phyloP scores from a whole-genome alignment of 1,140 invertebrate species.

The Saccostrea cuccullata region DNA sequence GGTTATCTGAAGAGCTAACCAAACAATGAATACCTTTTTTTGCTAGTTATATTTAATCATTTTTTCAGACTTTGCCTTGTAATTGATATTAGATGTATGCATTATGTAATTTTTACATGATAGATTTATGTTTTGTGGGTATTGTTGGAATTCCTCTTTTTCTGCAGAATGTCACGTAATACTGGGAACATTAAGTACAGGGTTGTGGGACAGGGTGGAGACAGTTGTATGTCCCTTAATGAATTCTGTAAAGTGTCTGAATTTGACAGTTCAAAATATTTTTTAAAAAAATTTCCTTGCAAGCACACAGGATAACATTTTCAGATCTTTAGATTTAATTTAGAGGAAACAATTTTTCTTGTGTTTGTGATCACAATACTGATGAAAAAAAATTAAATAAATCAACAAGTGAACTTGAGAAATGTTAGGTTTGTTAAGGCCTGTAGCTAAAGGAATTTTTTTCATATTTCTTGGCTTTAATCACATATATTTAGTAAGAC shows the following conservation, averaged over 20 bases:
- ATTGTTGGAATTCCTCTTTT: not conserved
- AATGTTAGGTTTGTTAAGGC: too few species aligned
- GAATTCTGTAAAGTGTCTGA: not conserved
- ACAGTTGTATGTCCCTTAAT: not conserved
- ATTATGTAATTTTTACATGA: constrained; percentile 27
- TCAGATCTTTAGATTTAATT: too few species aligned
- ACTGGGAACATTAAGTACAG: not conserved
- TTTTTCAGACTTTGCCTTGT: not conserved
- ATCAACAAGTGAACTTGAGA: too few species aligned
- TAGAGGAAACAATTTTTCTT: too few species aligned
- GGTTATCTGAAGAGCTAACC: not conserved
- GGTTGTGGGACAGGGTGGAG: not conserved
- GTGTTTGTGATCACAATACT: too few species aligned
- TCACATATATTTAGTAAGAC: too few species aligned
- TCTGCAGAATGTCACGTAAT: constrained; percentile 11
- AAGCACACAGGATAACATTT: too few species aligned
- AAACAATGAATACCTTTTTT: not conserved
- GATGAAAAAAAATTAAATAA: too few species aligned
- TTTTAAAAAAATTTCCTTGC: too few species aligned
- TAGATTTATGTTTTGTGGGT: not conserved
- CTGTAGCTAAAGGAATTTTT: too few species aligned
- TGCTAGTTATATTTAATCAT: not conserved
- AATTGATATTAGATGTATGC: constrained; percentile 1
- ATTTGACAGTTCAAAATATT: not conserved
- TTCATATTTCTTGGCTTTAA: too few species aligned